A percentile compares a stretch with the other conserved stretches of the same genome.
These are phyloP conservation scores for Drosophila arawakana DNA, from an alignment of 1,140 invertebrate species.

Conservation along the genomic window DNA sequence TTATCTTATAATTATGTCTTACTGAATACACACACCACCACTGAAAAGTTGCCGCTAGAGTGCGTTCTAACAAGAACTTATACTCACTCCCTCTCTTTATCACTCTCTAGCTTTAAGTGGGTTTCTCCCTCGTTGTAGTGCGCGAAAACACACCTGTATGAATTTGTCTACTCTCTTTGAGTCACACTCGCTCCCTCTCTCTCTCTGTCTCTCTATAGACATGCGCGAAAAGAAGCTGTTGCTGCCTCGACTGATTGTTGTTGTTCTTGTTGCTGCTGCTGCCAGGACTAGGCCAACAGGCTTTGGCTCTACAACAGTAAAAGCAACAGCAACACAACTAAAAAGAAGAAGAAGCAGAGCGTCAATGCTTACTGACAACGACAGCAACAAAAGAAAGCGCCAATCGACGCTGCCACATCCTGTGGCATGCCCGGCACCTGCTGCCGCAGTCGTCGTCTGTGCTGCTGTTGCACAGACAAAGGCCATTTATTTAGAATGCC, in stretches of 20 bases:
- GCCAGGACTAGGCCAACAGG: slow-evolving; percentile 74
- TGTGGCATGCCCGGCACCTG: slow-evolving; percentile 75
- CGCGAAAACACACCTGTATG: slow-evolving; percentile 64
- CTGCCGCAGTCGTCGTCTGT: slow-evolving; percentile 43
- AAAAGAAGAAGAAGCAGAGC: slow-evolving; percentile 1
- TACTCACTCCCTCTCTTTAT: background rate
- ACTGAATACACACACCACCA: background rate
- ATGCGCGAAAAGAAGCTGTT: slow-evolving; percentile 38
- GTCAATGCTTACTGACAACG: slow-evolving; percentile 20
- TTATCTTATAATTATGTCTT: background rate
- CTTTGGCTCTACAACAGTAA: slow-evolving; percentile 26
- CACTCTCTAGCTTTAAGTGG: background rate
- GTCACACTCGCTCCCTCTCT: slow-evolving; percentile 8
- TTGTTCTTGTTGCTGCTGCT: slow-evolving; percentile 42
- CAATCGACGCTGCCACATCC: slow-evolving; percentile 56
- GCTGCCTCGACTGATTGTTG: slow-evolving; percentile 27
- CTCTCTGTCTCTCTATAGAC: slow-evolving; percentile 16
- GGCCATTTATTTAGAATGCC: slow-evolving; percentile 76
- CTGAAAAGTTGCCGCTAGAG: background rate
- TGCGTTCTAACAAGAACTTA: background rate
- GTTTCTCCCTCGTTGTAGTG: background rate
- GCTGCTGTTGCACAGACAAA: slow-evolving; percentile 53
- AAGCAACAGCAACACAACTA: slow-evolving; percentile 10
- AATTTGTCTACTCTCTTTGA: slow-evolving; percentile 29
- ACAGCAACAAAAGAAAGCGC: slow-evolving; percentile 14